phyloP scores from a whole-genome alignment of 2,888 invertebrate species.

The Paralinhomoeus sp. region DNA sequence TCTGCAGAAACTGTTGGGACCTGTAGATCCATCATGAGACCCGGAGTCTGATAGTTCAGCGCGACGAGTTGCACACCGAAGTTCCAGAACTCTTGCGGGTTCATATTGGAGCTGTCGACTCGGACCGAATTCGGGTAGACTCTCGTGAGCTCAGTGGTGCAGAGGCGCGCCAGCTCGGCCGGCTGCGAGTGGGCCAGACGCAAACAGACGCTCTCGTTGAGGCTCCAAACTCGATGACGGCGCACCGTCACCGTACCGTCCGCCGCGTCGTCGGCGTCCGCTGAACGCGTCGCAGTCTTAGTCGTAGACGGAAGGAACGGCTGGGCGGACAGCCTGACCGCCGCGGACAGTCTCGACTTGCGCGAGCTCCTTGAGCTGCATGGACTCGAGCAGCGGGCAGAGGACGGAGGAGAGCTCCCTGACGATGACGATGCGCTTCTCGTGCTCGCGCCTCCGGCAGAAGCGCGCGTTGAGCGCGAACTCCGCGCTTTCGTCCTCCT shows the following conservation, averaged over 20 bases:
- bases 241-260: constrained; percentile 15
- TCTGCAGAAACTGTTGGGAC: too few relatives aligned
- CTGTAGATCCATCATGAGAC: constrained; percentile 40
- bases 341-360: too few relatives aligned
- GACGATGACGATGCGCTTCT: constrained; percentile 15
- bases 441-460: neutral
- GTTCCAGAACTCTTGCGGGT: constrained; percentile 38
- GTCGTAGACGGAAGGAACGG: too few relatives aligned
- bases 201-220: constrained; percentile 18
- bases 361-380: constrained; percentile 17
- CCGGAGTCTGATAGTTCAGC: constrained; percentile 38
- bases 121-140: constrained; percentile 34
- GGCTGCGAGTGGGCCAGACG: constrained; percentile 25
- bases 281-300: too few relatives aligned
- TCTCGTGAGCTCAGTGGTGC: constrained; percentile 22
- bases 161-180: constrained; percentile 28
- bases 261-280: constrained; percentile 12
- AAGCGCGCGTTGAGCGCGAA: constrained; percentile 5
- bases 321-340: too few relatives aligned
- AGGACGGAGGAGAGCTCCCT: constrained; percentile 33
- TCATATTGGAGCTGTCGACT: constrained; percentile 35
- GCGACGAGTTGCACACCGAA: constrained; percentile 37
- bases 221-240: constrained; percentile 20
- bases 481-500: constrained; percentile 35
- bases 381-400: constrained; percentile 25